Percentiles rank a stretch among this genome's conserved stretches.
phyloP scores from a whole-genome alignment of 2,888 invertebrate genomes.

The Noctua janthina region DNA sequence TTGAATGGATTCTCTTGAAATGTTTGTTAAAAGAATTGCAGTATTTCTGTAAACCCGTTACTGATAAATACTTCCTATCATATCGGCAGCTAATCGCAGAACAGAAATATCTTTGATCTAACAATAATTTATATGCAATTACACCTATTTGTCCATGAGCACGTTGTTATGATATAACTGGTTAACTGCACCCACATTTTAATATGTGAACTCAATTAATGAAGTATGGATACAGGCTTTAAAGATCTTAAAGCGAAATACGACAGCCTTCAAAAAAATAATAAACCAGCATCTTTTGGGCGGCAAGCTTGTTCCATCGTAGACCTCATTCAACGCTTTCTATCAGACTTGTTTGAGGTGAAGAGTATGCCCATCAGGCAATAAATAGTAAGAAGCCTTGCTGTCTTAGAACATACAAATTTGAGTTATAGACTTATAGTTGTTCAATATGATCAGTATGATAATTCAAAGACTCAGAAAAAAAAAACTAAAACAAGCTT shows the following conservation, averaged over 20 bases:
- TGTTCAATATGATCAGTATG: too few relatives aligned
- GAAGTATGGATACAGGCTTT: background rate
- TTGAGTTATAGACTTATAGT: too few relatives aligned
- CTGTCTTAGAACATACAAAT: background rate
- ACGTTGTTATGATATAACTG: constrained; percentile 29
- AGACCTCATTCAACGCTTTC: background rate
- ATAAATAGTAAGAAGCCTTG: background rate
- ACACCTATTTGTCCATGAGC: constrained; percentile 14
- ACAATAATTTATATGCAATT: constrained; percentile 34
- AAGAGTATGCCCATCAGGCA: background rate
- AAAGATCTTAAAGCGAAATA: background rate
- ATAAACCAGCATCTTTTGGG: background rate
- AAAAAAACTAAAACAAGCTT: too few relatives aligned
- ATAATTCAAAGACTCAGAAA: too few relatives aligned
- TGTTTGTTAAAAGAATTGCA: constrained; percentile 18
- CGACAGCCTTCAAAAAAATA: background rate
- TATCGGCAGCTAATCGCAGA: constrained; percentile 9
- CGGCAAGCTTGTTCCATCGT: background rate
- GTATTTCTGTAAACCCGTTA: constrained; percentile 3
- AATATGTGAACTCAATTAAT: constrained; percentile 23
- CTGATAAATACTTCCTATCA: constrained; percentile 23
- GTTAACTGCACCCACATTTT: constrained; percentile 40
- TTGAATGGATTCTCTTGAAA: constrained; percentile 29
- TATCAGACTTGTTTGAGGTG: background rate
- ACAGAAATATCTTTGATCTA: constrained; percentile 22